These are phyloP conservation scores for Ditylenchus dipsaci DNA, from an alignment of 1,140 invertebrate species.

Conservation along the genomic window DNA sequence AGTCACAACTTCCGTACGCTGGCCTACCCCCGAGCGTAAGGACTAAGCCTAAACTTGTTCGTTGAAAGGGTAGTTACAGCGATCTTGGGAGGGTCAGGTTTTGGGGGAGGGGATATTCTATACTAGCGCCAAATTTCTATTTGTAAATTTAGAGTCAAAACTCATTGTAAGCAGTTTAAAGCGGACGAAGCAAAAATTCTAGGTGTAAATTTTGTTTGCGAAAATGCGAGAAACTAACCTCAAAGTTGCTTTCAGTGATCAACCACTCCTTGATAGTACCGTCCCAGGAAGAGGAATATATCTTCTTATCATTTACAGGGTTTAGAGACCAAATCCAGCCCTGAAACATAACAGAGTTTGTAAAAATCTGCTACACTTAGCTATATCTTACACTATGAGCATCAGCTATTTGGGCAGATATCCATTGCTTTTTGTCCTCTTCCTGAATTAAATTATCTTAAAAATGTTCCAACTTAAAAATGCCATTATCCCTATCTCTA, in stretches of 20 bases:
- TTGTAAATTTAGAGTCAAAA: too few species aligned
- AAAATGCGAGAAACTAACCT: too few species aligned
- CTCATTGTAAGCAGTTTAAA: too few species aligned
- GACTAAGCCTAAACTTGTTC: too few species aligned
- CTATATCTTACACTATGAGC: constrained; percentile 7
- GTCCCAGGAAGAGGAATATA: constrained; percentile 20
- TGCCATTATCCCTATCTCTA: constrained; percentile 7
- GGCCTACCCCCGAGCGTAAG: too few species aligned
- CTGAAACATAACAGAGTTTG: neutral
- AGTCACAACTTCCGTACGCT: too few species aligned
- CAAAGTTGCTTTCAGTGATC: constrained; percentile 16
- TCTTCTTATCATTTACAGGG: constrained; percentile 14
- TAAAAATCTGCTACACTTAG: neutral
- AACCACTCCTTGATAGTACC: constrained; percentile 27
- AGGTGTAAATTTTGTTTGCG: too few species aligned
- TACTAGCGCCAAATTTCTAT: too few species aligned
- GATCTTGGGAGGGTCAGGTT: too few species aligned
- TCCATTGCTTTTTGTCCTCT: neutral
- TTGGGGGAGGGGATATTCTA: too few species aligned
- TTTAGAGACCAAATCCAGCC: constrained; percentile 28
- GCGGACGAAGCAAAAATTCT: too few species aligned
- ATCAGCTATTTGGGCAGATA: neutral
- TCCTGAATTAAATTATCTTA: neutral
- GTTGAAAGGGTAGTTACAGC: too few species aligned
- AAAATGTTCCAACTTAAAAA: neutral